Evolutionary conservation across 1,140 invertebrate species (phyloP), one percentile per base, ranked within the genome.

Genomic region (Monochamus saltuarius): DNA sequence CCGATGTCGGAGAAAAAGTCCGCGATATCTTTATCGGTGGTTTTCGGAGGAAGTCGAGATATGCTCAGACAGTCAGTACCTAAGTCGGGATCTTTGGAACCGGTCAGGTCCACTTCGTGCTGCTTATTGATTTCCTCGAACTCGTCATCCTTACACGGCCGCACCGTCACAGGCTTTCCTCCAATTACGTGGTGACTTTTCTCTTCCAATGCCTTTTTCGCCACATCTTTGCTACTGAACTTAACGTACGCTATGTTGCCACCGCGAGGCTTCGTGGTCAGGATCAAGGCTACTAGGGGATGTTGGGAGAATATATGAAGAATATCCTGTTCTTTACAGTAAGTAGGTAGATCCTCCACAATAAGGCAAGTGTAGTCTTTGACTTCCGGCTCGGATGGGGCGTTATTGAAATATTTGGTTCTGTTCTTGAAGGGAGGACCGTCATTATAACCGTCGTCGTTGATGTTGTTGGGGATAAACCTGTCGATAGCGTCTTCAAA

Each of bases 1-100:
- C 87, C 86, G 14, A 89, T 85, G 43, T 90, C 86, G 0, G 85
- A 84, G 63, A 94, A 89, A 66, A 92, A 93, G 45, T 92, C 88
- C 0, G 87, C 81, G 17, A 95, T 85, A 61, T 92, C 91, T 6
- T 87, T 80, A 49, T 92, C 88, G 7, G 81, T 85, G 0, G 88
- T 87, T 22, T 86, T 83, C 40, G 83, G 82, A 0, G 91, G 90
- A n/a, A 94, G 74, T 19, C 89, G 87, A 45, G 86, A 84, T 62
- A 95, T 80, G 7, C 88, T 81, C 1, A 92, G 81, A 62, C 88
- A 91, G 65, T 88, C 85, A 0, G 81, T 80, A 2, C 59, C 65
- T 7, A 70, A 56, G 36, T 61, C 51, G 34, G 35, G 10, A 10
- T 37, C 16, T 36, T 62, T 67, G 49, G 19, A 61, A 57, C 56